Conservation (phyloP, 1,140 invertebrate species). For the Tetranychus urticae region DNA sequence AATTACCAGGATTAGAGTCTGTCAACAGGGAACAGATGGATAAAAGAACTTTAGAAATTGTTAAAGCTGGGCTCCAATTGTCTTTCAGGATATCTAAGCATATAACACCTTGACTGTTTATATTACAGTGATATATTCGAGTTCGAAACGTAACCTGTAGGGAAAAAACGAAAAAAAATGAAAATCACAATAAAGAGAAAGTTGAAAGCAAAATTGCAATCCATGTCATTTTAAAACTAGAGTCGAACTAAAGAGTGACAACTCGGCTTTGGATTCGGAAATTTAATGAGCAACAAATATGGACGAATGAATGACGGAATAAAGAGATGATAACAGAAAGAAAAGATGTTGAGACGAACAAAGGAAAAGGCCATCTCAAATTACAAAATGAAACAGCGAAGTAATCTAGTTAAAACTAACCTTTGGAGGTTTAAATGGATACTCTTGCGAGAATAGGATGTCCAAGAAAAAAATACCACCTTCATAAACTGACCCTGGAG, state of each 20-base stretch:
- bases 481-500: conserved; percentile 68
- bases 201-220: no score
- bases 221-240: no score
- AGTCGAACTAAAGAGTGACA: no score
- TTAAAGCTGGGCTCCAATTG: conserved; percentile 83
- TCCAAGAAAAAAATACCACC: conserved; percentile 85
- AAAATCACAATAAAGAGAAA: no score
- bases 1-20: conserved; percentile 78
- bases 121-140: conserved; percentile 88
- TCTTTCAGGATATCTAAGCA: conserved; percentile 86
- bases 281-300: no score
- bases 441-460: conserved; percentile 83
- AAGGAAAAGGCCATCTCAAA: no score
- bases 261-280: no score
- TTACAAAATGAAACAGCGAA: conserved; percentile 38
- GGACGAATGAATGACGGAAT: no score
- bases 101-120: conserved; percentile 87
- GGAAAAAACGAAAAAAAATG: not conserved
- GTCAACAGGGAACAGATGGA: conserved; percentile 85
- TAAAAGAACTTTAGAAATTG: conserved; percentile 77
- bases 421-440: conserved; percentile 52
- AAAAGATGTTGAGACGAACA: no score
- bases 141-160: conserved; percentile 77
- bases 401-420: conserved; percentile 86
- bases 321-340: no score